These are phyloP conservation scores for Diploptera punctata DNA, from an alignment of 2,888 invertebrate genomes.

Conservation along the genomic window DNA sequence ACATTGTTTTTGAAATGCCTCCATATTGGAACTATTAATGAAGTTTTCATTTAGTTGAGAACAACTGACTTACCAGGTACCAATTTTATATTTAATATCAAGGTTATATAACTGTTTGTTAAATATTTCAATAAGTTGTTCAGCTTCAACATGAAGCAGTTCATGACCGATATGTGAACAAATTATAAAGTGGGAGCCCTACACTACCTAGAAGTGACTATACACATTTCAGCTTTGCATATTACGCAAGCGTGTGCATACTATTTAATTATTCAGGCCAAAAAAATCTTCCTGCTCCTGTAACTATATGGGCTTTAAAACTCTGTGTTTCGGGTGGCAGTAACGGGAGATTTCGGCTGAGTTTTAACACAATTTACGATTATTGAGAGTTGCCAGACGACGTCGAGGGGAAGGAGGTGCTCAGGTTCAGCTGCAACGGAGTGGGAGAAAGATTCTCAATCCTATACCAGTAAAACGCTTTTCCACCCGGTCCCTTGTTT, in stretches of 20 bases:
- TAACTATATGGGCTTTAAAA: conserved; percentile 33
- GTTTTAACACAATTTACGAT: conserved; percentile 44
- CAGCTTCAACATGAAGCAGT: too few relatives aligned
- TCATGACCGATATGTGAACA: too few relatives aligned
- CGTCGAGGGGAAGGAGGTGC: too few relatives aligned
- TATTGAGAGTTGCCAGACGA: conserved; percentile 37
- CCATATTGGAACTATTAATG: too few relatives aligned
- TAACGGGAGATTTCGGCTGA: conserved; percentile 40
- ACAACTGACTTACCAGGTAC: too few relatives aligned
- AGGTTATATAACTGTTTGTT: too few relatives aligned
- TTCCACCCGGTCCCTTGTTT: conserved; percentile 30
- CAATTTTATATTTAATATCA: too few relatives aligned
- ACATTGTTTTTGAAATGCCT: too few relatives aligned
- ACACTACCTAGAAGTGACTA: not conserved
- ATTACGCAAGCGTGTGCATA: conserved; percentile 12
- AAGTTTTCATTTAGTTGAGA: too few relatives aligned
- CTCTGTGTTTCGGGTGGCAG: conserved; percentile 36
- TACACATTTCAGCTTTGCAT: not conserved
- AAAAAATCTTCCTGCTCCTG: conserved; percentile 36
- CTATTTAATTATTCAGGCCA: conserved; percentile 38
- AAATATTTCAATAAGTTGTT: too few relatives aligned
- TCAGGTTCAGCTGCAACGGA: not conserved
- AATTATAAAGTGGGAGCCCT: too few relatives aligned
- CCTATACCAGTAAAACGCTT: conserved; percentile 3
- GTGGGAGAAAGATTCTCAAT: not conserved